Evolutionary conservation across 1,140 invertebrate genomes (phyloP), one percentile per base, ranked within the genome.

Genomic region (Bombus haemorrhoidalis): DNA sequence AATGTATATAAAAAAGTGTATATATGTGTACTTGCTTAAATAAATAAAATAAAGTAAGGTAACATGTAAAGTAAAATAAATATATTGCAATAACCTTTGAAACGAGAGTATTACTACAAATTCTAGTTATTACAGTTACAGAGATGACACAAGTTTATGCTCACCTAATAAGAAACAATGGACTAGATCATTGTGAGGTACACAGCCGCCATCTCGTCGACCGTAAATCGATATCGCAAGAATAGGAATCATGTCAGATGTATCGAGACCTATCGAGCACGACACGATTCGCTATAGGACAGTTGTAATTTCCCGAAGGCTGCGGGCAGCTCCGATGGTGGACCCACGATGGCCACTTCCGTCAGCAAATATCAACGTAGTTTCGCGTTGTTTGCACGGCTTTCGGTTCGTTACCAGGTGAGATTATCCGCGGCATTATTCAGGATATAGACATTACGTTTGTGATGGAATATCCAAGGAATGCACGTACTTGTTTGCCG

Each of bases 361-460:
- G 68, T 32, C n/a, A 43, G 62, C 76, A 88, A 87, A 87, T 64
- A 87, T 81, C 62, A 41, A 47, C 73, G 64, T 77, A 86, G 79
- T 69, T 83, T 53, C 87, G 75, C 43, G 41, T 53, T 64, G 59
- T 86, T 89, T 89, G 79, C 88, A 77, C 75, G 57, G 77, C 18
- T 81, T 86, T 37, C 75, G 69, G 74, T 74, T 87, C 76, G 83
- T 81, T 81, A 74, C 83, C 66, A 57, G 71, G 53, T 64, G 64
- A 83, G 85, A 89, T 85, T 87, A 88, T 87, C 74, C 77, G 41
- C 86, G 66, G 68, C 85, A 90, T 90, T 90, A 90, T 90, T 89
- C 88, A 87, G 81, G 53, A 83, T 84, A 81, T 75, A 81, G 80
- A 87, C 85, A 85, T 89, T 89, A 82, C 69, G 71, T 66, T 32